phyloP scores from a whole-genome alignment of 1,140 invertebrate species.

The Drosophila burlai region DNA sequence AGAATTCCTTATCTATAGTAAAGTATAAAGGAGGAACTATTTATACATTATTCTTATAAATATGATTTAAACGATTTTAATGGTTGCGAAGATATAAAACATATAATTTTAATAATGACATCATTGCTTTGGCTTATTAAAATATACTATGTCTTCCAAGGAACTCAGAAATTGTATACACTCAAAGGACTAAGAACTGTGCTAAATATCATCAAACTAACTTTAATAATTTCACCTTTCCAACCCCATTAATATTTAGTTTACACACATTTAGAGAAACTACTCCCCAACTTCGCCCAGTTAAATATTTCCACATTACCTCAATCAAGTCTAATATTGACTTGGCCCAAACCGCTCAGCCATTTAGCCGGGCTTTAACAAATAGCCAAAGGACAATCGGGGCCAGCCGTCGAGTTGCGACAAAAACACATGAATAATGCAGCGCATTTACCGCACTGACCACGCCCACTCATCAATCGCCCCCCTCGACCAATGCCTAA shows the following conservation, averaged over 20 bases:
- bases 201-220: not conserved
- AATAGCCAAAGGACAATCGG: slow-evolving; percentile 38
- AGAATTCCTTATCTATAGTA: too few species aligned
- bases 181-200: not conserved
- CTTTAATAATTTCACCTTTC: not conserved
- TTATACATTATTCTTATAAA: too few species aligned
- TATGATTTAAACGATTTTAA: too few species aligned
- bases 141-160: too few species aligned
- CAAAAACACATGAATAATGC: slow-evolving; percentile 67
- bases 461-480: slow-evolving; percentile 18
- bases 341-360: slow-evolving; percentile 11
- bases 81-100: too few species aligned
- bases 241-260: not conserved
- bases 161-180: not conserved
- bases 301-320: slow-evolving; percentile 23
- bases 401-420: slow-evolving; percentile 25
- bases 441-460: slow-evolving; percentile 33
- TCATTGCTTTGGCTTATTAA: too few species aligned
- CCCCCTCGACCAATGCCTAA: slow-evolving; percentile 39
- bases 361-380: slow-evolving; percentile 15
- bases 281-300: not conserved
- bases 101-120: too few species aligned
- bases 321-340: slow-evolving; percentile 21
- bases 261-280: not conserved
- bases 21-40: too few species aligned